Percentiles rank a stretch among this genome's conserved stretches.
These are phyloP conservation scores for Euplagia quadripunctaria DNA, from an alignment of 2,888 invertebrate genomes.

Conservation along the genomic window DNA sequence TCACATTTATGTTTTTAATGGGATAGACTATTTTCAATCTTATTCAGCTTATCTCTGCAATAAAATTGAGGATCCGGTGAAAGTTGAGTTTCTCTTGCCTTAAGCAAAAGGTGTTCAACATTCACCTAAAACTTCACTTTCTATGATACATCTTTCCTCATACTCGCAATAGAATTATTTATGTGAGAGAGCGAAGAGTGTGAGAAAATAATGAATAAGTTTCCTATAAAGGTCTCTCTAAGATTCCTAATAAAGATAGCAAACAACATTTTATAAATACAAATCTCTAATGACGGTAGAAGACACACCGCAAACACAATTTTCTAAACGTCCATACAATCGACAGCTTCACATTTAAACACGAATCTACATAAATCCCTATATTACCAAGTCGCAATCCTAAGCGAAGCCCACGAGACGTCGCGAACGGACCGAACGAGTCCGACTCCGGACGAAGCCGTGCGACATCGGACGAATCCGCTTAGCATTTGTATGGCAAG, in stretches of 20 bases:
- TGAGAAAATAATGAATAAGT: no score
- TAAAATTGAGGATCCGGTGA: no score
- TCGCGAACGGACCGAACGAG: conserved; percentile 26
- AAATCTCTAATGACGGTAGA: background rate
- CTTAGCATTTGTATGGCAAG: conserved; percentile 64
- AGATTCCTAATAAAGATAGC: background rate
- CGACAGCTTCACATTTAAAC: conserved; percentile 36
- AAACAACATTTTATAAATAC: background rate
- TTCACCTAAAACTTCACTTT: no score
- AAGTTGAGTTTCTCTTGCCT: no score
- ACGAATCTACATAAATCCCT: conserved; percentile 58
- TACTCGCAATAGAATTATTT: no score
- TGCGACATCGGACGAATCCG: conserved; percentile 27
- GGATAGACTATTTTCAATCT: no score
- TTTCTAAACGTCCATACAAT: conserved; percentile 21
- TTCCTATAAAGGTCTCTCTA: no score
- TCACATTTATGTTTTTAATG: no score
- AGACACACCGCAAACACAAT: background rate
- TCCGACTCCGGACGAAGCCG: conserved; percentile 39
- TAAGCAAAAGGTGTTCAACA: no score
- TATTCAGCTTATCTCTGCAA: no score
- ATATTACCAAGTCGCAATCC: conserved; percentile 47
- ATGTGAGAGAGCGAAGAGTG: no score
- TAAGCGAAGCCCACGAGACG: conserved; percentile 52
- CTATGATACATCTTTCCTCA: no score